Evolutionary conservation across 2,888 invertebrate genomes (phyloP), one percentile per base, ranked within the genome.

Genomic region (Margaritifera margaritifera): DNA sequence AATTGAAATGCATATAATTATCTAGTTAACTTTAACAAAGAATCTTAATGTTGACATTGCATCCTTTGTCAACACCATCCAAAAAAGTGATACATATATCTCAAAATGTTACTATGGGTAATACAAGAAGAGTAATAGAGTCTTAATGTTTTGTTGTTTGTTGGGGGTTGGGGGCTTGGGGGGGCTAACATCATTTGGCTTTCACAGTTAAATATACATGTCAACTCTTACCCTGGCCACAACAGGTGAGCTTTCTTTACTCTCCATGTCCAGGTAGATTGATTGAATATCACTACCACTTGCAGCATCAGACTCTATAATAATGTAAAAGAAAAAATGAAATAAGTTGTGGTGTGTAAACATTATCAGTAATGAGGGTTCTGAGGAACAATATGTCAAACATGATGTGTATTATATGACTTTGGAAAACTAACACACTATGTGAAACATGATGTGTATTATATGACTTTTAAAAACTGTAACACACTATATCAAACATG

Each of bases 181-280:
- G 6, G 8, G 2, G 31, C 8, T 42, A 42, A 42, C 11, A 42
- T 42, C 42, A 42, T 50, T 20, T 19, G n/a, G 20, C 11, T 64
- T 66, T 20, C 31, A 58, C 6, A 58, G 22, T n/a, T 24, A 52
- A 27, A 27, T 54, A 19, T 27, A n/a, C 20, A 31, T 27, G 55
- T 8, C 31, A 24, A 25, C 25, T 75, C 82, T 60, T 80, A 90
- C 90, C 84, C 88, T 83, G 6, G 80, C 64, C 31, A 95, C 93
- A n/a, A 94, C 94, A 0, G 97, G 97, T 27, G 97, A 97, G 85
- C 96, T 96, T 79, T 94, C 94, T 0, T 94, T 94, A 89, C 96
- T 97, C 88, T 98, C 97, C 68, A 95, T 92, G 86, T 97, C 97
- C 8, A 93, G 92, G 79, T 91, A 92, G 2, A 92, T 92, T 1